A percentile compares a stretch with the other conserved stretches of the same genome.
Evolutionary conservation across 2,113 vertebrate species (phyloP).

Genomic region (Lethenteron reissneri): DNA sequence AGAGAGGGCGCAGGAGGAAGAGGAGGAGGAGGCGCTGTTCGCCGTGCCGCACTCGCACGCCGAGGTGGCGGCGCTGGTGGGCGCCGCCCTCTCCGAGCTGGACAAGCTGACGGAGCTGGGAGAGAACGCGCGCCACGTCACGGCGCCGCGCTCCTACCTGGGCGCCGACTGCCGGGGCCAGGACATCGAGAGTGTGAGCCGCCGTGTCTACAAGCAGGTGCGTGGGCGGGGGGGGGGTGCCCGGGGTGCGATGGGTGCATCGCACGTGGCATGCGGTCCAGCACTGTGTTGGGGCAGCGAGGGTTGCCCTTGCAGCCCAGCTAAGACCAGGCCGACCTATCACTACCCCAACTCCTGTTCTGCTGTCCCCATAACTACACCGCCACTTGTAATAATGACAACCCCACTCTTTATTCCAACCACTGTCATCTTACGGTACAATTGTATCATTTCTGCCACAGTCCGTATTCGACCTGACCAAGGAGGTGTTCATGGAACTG

Average conservation of each 20-base stretch:
- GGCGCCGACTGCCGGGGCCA: slow-evolving; percentile 20
- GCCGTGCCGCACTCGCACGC: slow-evolving; percentile 49
- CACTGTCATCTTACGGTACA: not conserved
- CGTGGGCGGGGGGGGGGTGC: not conserved
- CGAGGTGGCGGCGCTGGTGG: slow-evolving; percentile 58
- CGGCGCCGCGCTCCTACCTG: slow-evolving; percentile 24
- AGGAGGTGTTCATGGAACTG: slow-evolving; percentile 74
- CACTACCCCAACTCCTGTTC: no score
- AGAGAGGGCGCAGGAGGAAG: slow-evolving; percentile 15
- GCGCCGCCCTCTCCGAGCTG: slow-evolving; percentile 43
- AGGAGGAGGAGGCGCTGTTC: slow-evolving; percentile 46
- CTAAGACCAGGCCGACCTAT: no score
- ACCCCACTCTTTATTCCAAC: not conserved
- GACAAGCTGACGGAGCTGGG: slow-evolving; percentile 51
- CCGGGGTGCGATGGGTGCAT: no score
- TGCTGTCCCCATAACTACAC: no score
- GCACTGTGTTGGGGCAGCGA: no score
- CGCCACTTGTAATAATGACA: no score
- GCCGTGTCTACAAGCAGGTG: slow-evolving; percentile 64
- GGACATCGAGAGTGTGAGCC: slow-evolving; percentile 35
- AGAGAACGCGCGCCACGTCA: slow-evolving; percentile 23
- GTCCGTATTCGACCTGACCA: slow-evolving; percentile 76
- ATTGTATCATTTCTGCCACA: slow-evolving; percentile 17
- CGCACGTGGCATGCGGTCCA: no score
- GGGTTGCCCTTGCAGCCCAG: no score